Evolutionary conservation across 2,113 vertebrate species (phyloP).

Genomic region (Colossoma macropomum): DNA sequence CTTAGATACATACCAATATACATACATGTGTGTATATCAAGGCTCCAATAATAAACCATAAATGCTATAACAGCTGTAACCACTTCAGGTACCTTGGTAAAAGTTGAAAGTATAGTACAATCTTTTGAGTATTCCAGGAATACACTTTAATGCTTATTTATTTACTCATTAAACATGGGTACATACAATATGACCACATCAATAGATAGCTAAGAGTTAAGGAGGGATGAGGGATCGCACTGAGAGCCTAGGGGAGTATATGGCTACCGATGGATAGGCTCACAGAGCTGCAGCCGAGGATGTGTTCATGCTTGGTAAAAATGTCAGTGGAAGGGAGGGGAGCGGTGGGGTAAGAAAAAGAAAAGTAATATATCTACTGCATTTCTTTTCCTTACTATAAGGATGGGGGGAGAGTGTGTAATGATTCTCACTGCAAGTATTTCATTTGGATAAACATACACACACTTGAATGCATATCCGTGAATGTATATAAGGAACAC

Average conservation of each 20-base stretch:
- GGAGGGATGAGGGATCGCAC: slow-evolving; percentile 69
- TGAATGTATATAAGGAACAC: slow-evolving; percentile 70
- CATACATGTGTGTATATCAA: slow-evolving; percentile 83
- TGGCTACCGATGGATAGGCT: slow-evolving; percentile 68
- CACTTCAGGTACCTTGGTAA: slow-evolving; percentile 79
- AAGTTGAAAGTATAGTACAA: slow-evolving; percentile 82
- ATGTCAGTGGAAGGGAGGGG: slow-evolving; percentile 53
- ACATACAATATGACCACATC: slow-evolving; percentile 78
- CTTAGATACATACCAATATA: slow-evolving; percentile 85
- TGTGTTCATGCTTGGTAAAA: slow-evolving; percentile 70
- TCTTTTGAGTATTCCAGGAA: slow-evolving; percentile 76
- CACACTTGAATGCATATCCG: slow-evolving; percentile 73
- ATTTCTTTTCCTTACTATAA: slow-evolving; percentile 64
- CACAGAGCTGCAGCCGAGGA: slow-evolving; percentile 66
- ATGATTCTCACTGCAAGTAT: slow-evolving; percentile 62
- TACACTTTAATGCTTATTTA: slow-evolving; percentile 68
- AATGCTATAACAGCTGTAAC: slow-evolving; percentile 76
- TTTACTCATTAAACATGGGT: slow-evolving; percentile 74
- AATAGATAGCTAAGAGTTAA: slow-evolving; percentile 68
- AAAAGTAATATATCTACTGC: slow-evolving; percentile 56
- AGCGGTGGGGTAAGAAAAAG: background rate
- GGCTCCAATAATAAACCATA: slow-evolving; percentile 82
- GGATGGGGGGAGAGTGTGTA: slow-evolving; percentile 53
- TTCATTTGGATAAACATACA: slow-evolving; percentile 72
- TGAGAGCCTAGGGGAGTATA: slow-evolving; percentile 68